Conservation (phyloP, 2,888 invertebrate genomes). For the Polydrusus tereticollis region DNA sequence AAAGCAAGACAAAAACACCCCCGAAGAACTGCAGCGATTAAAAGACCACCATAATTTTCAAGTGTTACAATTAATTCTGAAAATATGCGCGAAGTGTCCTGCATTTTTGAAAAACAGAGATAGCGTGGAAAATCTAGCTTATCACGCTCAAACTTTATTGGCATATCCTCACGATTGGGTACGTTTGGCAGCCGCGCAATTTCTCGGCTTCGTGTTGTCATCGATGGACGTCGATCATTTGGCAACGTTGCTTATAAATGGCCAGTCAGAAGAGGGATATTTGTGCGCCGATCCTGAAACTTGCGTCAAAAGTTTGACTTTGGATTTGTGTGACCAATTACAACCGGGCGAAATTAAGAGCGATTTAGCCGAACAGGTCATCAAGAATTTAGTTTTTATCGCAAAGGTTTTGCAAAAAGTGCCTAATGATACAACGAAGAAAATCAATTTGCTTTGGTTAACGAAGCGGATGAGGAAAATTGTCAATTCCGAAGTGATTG, state of each 20-base stretch:
- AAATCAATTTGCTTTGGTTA: slow-evolving; percentile 80
- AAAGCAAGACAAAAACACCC: slow-evolving; percentile 57
- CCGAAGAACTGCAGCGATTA: slow-evolving; percentile 73
- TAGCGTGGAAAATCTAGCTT: slow-evolving; percentile 73
- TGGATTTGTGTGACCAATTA: slow-evolving; percentile 84
- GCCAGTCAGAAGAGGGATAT: slow-evolving; percentile 58
- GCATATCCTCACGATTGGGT: slow-evolving; percentile 91
- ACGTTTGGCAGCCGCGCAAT: slow-evolving; percentile 80
- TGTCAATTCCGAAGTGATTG: slow-evolving; percentile 84
- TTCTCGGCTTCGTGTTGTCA: slow-evolving; percentile 80
- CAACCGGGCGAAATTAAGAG: slow-evolving; percentile 74
- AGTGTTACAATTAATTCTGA: slow-evolving; percentile 78
- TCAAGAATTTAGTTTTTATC: slow-evolving; percentile 78
- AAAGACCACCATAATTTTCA: slow-evolving; percentile 84
- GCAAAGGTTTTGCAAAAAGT: slow-evolving; percentile 75
- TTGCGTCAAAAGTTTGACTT: slow-evolving; percentile 75
- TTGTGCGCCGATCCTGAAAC: slow-evolving; percentile 75
- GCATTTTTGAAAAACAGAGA: slow-evolving; percentile 70
- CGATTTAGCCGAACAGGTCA: slow-evolving; percentile 81
- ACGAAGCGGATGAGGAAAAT: slow-evolving; percentile 80
- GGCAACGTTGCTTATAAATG: slow-evolving; percentile 66
- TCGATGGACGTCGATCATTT: slow-evolving; percentile 75
- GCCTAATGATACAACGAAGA: slow-evolving; percentile 66
- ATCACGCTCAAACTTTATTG: slow-evolving; percentile 78
- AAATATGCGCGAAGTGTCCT: slow-evolving; percentile 76